Evolutionary conservation across 2,888 invertebrate species (phyloP).

Genomic region (Spisula subtruncata): DNA sequence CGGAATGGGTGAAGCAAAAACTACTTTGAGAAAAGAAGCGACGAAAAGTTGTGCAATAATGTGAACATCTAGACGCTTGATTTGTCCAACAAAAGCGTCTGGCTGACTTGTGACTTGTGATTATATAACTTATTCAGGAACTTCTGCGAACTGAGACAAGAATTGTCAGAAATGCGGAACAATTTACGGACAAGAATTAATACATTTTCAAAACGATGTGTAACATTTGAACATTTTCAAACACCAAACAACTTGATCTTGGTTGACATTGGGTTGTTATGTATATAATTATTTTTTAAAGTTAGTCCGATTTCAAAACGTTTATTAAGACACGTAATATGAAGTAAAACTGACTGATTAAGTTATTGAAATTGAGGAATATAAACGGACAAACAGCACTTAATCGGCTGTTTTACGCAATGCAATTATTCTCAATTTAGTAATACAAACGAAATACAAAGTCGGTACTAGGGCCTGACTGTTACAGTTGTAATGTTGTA

Average conservation of each 20-base stretch:
- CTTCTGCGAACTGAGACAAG: background rate
- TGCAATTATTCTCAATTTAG: background rate
- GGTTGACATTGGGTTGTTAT: background rate
- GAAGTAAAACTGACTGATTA: too few species aligned
- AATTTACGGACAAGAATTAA: background rate
- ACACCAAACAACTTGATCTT: background rate
- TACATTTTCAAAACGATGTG: background rate
- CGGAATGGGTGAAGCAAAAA: conserved; percentile 83
- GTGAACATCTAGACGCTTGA: conserved; percentile 64
- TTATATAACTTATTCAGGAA: conserved; percentile 13
- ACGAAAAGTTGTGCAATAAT: conserved; percentile 84
- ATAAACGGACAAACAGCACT: background rate
- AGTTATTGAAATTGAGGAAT: background rate
- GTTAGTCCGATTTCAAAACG: background rate
- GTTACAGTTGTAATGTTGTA: background rate
- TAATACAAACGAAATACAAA: background rate
- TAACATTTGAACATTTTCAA: background rate
- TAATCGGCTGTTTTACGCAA: background rate
- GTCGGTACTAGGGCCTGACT: background rate
- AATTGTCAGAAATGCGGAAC: background rate
- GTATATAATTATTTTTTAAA: background rate
- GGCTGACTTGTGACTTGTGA: background rate
- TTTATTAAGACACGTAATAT: background rate
- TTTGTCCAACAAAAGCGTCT: background rate
- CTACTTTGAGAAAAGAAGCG: conserved; percentile 82